phyloP scores from a whole-genome alignment of 2,888 invertebrate genomes.

The Beris chalybata region DNA sequence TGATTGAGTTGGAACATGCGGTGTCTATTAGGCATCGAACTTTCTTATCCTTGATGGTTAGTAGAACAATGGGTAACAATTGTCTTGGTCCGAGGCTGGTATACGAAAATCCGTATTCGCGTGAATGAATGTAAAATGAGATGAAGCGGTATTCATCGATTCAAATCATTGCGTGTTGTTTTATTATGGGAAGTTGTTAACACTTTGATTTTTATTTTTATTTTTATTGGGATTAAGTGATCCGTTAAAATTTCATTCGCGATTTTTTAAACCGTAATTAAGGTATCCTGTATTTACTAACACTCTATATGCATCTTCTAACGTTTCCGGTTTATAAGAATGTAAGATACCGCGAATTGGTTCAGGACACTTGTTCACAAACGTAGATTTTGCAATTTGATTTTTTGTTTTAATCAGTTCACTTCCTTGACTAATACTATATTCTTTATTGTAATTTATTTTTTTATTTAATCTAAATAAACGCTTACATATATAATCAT shows the following conservation, averaged over 20 bases:
- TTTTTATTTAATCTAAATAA: conserved; percentile 20
- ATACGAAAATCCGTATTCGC: conserved; percentile 5
- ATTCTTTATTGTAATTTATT: conserved; percentile 1
- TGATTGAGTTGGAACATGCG: no score
- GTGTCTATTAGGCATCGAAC: conserved; percentile 4
- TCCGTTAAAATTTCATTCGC: neutral
- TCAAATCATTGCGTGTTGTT: neutral
- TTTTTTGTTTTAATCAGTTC: conserved; percentile 21
- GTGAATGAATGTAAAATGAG: neutral
- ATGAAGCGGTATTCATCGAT: conserved; percentile 10
- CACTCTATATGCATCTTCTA: conserved; percentile 8
- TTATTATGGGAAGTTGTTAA: neutral
- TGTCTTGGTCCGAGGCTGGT: conserved; percentile 11
- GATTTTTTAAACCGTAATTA: conserved; percentile 3
- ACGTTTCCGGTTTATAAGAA: conserved; percentile 11
- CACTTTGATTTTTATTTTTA: neutral
- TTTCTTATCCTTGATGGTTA: conserved; percentile 6
- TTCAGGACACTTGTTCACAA: conserved; percentile 15
- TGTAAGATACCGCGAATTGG: conserved; percentile 18
- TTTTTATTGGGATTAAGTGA: neutral
- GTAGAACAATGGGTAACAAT: conserved; percentile 6
- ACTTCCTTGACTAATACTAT: conserved; percentile 1
- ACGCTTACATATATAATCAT: conserved; percentile 15
- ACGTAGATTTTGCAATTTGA: conserved; percentile 12
- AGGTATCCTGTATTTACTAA: conserved; percentile 18